Evolutionary conservation across 1,140 invertebrate species (phyloP).

Genomic region (Platyura marginata): DNA sequence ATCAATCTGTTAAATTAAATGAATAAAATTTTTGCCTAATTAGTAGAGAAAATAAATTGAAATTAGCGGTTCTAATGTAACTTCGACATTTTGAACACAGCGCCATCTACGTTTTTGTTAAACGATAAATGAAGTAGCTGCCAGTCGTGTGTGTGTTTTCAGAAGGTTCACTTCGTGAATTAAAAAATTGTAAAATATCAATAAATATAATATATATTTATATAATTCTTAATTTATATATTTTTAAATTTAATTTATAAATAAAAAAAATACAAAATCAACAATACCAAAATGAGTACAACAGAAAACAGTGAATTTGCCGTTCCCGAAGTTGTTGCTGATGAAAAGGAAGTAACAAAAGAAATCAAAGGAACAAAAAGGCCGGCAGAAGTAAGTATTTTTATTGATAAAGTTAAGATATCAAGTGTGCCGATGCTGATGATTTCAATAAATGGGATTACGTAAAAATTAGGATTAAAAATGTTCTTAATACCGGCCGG

Average conservation of each 20-base stretch:
- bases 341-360: slow-evolving; percentile 1
- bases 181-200: neutral
- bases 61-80: no score
- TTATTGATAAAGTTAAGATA: no score
- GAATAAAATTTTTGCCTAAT: no score
- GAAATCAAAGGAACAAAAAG: slow-evolving; percentile 1
- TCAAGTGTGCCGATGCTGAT: no score
- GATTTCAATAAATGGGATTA: neutral
- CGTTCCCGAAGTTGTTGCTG: neutral
- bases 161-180: neutral
- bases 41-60: neutral
- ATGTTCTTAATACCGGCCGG: neutral
- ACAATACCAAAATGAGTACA: slow-evolving; percentile 1
- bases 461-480: neutral
- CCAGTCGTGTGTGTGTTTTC: neutral
- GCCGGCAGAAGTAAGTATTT: slow-evolving; percentile 1
- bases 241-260: neutral
- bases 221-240: neutral
- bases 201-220: neutral
- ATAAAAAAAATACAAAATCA: neutral
- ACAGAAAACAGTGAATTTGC: slow-evolving; percentile 1
- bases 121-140: neutral
- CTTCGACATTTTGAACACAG: neutral
- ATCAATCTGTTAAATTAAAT: no score
- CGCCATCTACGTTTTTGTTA: neutral